Evolutionary conservation across 2,113 vertebrate species (phyloP), one percentile per base, ranked within the genome.

Genomic region (Aplodontia rufa): DNA sequence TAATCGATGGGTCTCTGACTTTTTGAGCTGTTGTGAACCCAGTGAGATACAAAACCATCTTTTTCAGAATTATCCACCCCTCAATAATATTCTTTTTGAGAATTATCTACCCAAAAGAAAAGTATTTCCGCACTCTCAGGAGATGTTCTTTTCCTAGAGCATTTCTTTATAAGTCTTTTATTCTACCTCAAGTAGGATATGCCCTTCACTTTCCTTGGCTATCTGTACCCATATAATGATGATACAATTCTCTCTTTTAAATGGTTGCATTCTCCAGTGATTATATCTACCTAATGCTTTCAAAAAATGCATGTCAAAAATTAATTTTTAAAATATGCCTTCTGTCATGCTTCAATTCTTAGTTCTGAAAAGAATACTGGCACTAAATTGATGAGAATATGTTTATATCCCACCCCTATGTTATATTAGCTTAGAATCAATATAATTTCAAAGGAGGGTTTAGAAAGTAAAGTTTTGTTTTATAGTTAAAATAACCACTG

Each of bases 231-330:
- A 37, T 1, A n/a, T 28, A 88, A 64, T 87, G 20, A 86, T 37
- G 1, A 76, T 40, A 55, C 28, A 85, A 93, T 81, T 82, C 12
- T 51, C 16, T 74, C 13, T 89, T 92, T 87, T 58, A 66, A 86
- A 91, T 51, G 37, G 12, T 40, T 88, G 35, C 40, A 35, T n/a
- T 69, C 1, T 40, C 40, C 26, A 64, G 24, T 40, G 42, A 68
- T 92, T 68, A 40, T 68, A 6, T 72, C 3, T 72, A 58, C 32
- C 87, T 71, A 47, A 37, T 91, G 66, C 7, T 96, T 82, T 93
- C 47, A 84, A 92, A 92, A 75, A 75, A 51, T 83, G 89, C 40
- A 71, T 19, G 37, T 64, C 83, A 19, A 92, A 95, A 82, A 60
- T 49, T 89, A 26, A 47, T 6, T 51, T 87, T 82, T 32, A 9